Percentiles rank a stretch among this genome's conserved stretches.
phyloP scores from a whole-genome alignment of 2,888 invertebrate genomes.

The Enchytraeus crypticus region DNA sequence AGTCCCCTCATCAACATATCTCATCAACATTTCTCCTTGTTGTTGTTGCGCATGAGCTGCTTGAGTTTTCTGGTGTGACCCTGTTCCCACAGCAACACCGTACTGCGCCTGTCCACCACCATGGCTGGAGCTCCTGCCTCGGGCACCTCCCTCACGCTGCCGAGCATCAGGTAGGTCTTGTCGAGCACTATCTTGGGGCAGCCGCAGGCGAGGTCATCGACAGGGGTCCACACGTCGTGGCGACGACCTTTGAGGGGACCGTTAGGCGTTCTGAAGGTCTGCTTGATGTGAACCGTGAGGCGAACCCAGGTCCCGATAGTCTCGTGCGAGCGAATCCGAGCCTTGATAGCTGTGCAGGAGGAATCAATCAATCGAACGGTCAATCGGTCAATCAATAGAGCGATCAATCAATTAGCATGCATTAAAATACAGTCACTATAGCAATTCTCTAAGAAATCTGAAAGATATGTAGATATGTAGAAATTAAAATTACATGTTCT shows the following conservation, averaged over 20 bases:
- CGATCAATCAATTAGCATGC: neutral
- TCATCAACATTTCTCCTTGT: neutral
- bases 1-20: too few species aligned
- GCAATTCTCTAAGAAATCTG: too few species aligned
- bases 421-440: neutral
- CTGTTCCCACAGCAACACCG: neutral
- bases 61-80: neutral
- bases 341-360: neutral
- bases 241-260: neutral
- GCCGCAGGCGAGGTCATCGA: slow-evolving; percentile 4
- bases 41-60: neutral
- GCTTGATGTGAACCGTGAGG: neutral
- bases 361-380: neutral
- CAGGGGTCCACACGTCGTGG: slow-evolving; percentile 1
- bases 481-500: too few species aligned
- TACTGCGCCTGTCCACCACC: neutral
- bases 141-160: neutral
- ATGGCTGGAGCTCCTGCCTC: neutral
- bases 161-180: slow-evolving; percentile 4
- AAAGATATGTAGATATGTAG: too few species aligned
- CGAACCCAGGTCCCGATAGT: neutral
- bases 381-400: neutral
- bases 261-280: neutral
- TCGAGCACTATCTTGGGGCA: slow-evolving; percentile 8
- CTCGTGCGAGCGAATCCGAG: neutral